Evolutionary conservation across 2,888 invertebrate genomes (phyloP).

Genomic region (Eurois occulta): DNA sequence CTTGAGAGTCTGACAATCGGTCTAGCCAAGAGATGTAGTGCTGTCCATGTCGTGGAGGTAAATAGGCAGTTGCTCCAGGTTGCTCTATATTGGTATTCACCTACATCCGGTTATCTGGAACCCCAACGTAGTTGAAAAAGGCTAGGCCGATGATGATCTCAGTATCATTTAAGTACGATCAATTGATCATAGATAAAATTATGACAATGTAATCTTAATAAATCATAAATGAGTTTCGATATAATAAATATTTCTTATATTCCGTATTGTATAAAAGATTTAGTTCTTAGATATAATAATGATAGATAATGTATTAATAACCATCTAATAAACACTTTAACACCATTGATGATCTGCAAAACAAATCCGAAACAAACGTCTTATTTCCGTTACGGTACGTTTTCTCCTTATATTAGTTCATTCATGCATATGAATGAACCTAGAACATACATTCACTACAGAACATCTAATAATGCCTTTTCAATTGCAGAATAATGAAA

Average conservation of each 20-base stretch:
- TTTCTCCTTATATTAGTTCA: background rate
- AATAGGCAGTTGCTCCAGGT: background rate
- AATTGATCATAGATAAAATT: background rate
- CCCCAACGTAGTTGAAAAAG: background rate
- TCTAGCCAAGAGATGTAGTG: background rate
- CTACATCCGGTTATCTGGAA: background rate
- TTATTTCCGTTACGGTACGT: background rate
- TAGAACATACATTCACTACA: background rate
- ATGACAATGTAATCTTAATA: background rate
- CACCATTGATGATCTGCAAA: background rate
- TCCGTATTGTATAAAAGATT: background rate
- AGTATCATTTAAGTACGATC: background rate
- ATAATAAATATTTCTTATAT: background rate
- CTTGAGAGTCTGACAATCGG: background rate
- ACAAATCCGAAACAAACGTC: slow-evolving; percentile 29
- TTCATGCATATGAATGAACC: background rate
- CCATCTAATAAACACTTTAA: background rate
- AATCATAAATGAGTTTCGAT: background rate
- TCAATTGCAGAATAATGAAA: background rate
- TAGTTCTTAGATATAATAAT: background rate
- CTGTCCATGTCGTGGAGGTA: background rate
- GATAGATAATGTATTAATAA: background rate
- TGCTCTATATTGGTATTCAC: background rate
- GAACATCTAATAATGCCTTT: background rate
- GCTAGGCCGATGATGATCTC: background rate